Conservation (phyloP, 2,113 vertebrate genomes). For the Astatotilapia flaviijosephi region DNA sequence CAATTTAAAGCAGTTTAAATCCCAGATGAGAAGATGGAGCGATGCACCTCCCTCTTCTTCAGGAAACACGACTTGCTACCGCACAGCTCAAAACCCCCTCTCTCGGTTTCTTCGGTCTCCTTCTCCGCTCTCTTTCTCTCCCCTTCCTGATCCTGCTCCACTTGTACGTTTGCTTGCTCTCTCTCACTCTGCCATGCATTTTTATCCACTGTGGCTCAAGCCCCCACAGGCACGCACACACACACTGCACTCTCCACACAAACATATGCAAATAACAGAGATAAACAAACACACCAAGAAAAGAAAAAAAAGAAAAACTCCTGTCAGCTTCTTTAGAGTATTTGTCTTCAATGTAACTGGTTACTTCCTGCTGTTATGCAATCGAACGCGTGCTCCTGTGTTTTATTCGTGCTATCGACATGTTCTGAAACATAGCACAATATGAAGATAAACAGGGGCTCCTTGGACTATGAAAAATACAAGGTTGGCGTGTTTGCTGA, state of each 20-base stretch:
- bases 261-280: constrained; percentile 24
- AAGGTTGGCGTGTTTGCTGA: neutral
- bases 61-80: constrained; percentile 33
- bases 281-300: neutral
- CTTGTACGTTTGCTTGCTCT: constrained; percentile 7
- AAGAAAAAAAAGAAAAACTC: neutral
- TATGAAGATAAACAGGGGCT: neutral
- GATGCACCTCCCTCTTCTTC: constrained; percentile 25
- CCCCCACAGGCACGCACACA: neutral
- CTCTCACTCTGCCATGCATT: constrained; percentile 45
- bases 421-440: neutral
- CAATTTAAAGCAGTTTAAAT: constrained; percentile 36
- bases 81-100: constrained; percentile 4
- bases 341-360: neutral
- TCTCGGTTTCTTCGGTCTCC: constrained; percentile 14
- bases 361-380: neutral
- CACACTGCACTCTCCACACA: neutral
- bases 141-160: constrained; percentile 27
- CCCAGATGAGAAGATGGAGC: constrained; percentile 20
- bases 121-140: constrained; percentile 30
- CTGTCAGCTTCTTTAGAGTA: neutral
- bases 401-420: neutral
- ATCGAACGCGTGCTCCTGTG: neutral
- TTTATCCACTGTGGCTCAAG: constrained; percentile 13
- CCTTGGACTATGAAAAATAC: neutral